Base-by-base conservation (phyloP, 2,888 invertebrate genomes). In the Eurois occulta region DNA sequence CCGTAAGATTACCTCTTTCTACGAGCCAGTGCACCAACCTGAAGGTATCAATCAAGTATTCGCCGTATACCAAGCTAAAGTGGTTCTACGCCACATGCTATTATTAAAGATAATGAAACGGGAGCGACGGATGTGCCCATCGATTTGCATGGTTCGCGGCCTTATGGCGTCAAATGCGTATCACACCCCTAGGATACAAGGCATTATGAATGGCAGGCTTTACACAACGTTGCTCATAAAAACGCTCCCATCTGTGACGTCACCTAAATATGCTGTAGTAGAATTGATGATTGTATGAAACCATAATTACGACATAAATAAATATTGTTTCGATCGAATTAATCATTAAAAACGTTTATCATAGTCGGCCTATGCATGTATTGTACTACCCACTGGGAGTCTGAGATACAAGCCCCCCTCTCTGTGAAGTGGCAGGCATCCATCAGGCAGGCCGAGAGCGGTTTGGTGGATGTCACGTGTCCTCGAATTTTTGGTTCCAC, bases 51-150 rank as follows among this genome's bases (percentile, higher is more conserved):
- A 46, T 65, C n/a, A 78, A 46, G 55, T 21, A 65, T 46, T 58
- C 52, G 32, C 43, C 24, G 16, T 64, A 68, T 18, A 60, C 18
- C 52, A 32, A 38, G 55, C 18, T 55, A 65, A 55, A 43, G 55
- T 38, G 24, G 46, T 32, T 46, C 28, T 28, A n/a, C 8, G 24
- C 18, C 35, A 60, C 41, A 28, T 67, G 28, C 28, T 3, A n/a
- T 4, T 28, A 70, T 79, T 78, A 80, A 43, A 21, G 66, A 67
- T 38, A 62, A 67, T 72, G 48, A 72, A 72, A 55, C 52, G 66
- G 58, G 35, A 72, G 80, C 52, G 60, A 65, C 52, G 46, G 72
- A 46, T 58, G 43, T 70, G 66, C 62, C 35, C 71, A 72, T 41
- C 55, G n/a, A 35, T 58, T 66, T 35, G 43, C 64, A 77, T 77